These are phyloP conservation scores for Hystrix brachyura DNA, from an alignment of 2,113 vertebrate genomes.

Conservation along the genomic window DNA sequence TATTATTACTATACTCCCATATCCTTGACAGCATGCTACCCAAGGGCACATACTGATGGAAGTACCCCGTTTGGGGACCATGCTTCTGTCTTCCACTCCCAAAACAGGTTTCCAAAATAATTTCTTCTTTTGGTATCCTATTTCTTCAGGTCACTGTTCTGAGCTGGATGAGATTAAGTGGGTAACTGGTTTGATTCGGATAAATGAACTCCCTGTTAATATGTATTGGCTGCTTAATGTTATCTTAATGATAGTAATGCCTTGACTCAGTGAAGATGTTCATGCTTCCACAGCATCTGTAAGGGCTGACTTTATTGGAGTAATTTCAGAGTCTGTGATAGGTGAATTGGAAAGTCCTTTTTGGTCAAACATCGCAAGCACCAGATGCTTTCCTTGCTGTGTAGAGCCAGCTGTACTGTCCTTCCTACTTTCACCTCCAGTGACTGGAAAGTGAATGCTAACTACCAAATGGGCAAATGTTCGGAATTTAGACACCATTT, in stretches of 20 bases:
- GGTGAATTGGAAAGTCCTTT: neutral
- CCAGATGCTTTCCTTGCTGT: neutral
- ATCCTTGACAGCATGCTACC: neutral
- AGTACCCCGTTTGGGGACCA: neutral
- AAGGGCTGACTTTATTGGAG: neutral
- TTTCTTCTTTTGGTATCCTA: neutral
- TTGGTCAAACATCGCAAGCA: neutral
- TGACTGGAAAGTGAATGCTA: neutral
- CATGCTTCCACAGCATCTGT: neutral
- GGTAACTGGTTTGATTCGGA: constrained; percentile 36
- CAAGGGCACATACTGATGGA: neutral
- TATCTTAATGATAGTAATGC: neutral
- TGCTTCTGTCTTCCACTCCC: neutral
- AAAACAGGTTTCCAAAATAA: constrained; percentile 13
- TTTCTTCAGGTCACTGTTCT: neutral
- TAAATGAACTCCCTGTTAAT: neutral
- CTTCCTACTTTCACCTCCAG: neutral
- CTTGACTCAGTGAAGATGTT: neutral
- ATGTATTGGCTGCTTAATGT: neutral
- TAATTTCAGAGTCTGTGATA: neutral
- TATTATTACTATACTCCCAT: neutral
- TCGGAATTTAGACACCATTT: neutral
- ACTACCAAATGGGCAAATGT: neutral
- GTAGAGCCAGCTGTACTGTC: neutral
- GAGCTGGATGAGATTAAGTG: neutral